Base-by-base conservation (phyloP, 1,140 invertebrate genomes). In the Octopus sinensis region DNA sequence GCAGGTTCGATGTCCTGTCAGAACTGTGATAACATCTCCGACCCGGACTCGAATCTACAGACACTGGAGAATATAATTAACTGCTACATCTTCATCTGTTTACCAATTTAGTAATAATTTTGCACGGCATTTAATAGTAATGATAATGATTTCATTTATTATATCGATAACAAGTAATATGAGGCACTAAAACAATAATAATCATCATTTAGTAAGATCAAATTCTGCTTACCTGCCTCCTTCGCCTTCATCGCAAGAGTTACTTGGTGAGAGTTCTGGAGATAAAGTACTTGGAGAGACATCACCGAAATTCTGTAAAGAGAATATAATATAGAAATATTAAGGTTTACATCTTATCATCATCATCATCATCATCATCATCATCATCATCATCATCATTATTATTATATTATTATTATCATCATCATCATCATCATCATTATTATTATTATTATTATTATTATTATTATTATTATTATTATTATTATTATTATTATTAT, bases 261-360 rank as follows among this genome's bases (percentile, higher is more conserved):
- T 90, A 75, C 88, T 87, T 2, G 89, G 88, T 4, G 87, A 89
- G 6, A 88, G 84, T 54, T 88, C 88, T 2, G 88, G 88, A 5
- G 88, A 88, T 30, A 88, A 75, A 4, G 84, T 87, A 4, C 86
- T 88, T 3, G 87, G 88, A 0, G 88, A 89, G 0, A 89, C 86
- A 84, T 90, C 87, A 79, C 90, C 88, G 86, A 89, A 86, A 84
- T 90, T 88, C 90, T 90, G 84, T 81, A 89, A 84, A 81, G 83
- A 77, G 81, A 76, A 17, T 71, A 43, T 43, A 13, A 80, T 56
- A 43, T 3, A 78, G 1, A 52, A 80, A 73, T 30, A 80, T 80
- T 30, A 80, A 52, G 0, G 75, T 75, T 6, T 0, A 23, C 23
- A 23, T 23, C 23, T 23, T 23, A 23, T 23, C 23, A 43, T 43